phyloP scores from a whole-genome alignment of 2,888 invertebrate genomes.

The Ichneumon xanthorius region DNA sequence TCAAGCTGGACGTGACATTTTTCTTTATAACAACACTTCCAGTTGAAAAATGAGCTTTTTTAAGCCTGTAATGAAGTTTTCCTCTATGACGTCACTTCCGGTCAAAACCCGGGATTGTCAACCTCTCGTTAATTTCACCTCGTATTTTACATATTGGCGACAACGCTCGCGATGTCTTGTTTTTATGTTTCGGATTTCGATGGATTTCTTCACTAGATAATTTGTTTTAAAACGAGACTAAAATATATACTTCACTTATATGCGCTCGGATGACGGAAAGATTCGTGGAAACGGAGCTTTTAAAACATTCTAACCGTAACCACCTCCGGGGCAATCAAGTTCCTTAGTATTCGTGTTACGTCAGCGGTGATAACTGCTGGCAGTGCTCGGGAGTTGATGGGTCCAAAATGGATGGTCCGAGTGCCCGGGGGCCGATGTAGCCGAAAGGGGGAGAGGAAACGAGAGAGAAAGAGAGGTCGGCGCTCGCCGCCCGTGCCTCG shows the following conservation, averaged over 20 bases:
- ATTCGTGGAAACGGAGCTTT: conserved; percentile 44
- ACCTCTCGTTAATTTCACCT: too few species aligned
- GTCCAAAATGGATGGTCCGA: conserved; percentile 72
- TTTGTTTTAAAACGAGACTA: too few species aligned
- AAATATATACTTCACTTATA: neutral
- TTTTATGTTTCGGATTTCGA: neutral
- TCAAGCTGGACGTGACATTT: too few species aligned
- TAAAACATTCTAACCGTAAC: conserved; percentile 58
- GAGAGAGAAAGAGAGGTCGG: conserved; percentile 63
- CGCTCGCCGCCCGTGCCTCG: conserved; percentile 59
- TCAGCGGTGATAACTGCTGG: conserved; percentile 71
- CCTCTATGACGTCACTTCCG: too few species aligned
- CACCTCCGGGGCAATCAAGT: conserved; percentile 59
- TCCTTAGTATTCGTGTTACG: conserved; percentile 71
- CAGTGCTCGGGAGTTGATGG: conserved; percentile 71
- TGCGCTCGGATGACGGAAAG: conserved; percentile 6
- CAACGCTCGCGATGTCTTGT: neutral
- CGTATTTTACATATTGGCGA: too few species aligned
- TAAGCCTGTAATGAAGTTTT: too few species aligned
- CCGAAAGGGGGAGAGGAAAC: conserved; percentile 28
- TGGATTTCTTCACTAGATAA: neutral
- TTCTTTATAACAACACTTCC: too few species aligned
- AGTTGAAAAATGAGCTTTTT: too few species aligned
- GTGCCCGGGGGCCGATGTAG: conserved; percentile 68
- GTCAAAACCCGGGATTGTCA: too few species aligned